Percentiles rank a stretch among this genome's conserved stretches.
These are phyloP conservation scores for Andrena trimmerana DNA, from an alignment of 2,888 invertebrate genomes.

Conservation along the genomic window DNA sequence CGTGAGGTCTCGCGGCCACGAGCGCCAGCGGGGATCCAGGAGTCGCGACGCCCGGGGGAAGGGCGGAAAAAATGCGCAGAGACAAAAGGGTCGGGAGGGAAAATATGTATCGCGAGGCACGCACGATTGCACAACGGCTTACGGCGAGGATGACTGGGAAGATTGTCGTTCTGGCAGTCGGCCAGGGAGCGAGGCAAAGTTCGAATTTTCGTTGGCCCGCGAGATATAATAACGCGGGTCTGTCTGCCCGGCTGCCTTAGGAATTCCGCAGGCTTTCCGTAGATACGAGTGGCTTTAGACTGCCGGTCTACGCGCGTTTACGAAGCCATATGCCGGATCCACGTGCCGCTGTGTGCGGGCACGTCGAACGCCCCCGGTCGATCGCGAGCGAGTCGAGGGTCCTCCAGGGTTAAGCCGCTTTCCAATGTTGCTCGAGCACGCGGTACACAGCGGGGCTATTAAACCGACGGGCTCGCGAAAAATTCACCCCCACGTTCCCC, in stretches of 20 bases:
- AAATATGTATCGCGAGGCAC: constrained; percentile 64
- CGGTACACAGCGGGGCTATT: constrained; percentile 61
- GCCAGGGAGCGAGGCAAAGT: constrained; percentile 66
- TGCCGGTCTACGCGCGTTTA: constrained; percentile 19
- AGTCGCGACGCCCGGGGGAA: not conserved
- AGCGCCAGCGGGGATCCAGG: not conserved
- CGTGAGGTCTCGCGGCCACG: constrained; percentile 7
- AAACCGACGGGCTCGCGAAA: constrained; percentile 63
- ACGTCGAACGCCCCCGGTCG: constrained; percentile 62
- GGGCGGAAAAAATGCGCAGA: not conserved
- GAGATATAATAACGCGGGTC: constrained; percentile 67
- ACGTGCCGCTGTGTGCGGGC: constrained; percentile 24
- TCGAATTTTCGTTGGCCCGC: constrained; percentile 61
- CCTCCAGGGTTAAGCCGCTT: constrained; percentile 73
- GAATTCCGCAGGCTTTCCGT: constrained; percentile 62
- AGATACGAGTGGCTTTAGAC: constrained; percentile 41
- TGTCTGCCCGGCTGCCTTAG: constrained; percentile 45
- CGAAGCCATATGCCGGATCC: constrained; percentile 29
- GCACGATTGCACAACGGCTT: constrained; percentile 75
- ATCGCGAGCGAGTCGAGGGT: constrained; percentile 69
- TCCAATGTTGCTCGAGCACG: constrained; percentile 68
- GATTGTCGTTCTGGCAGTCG: constrained; percentile 62
- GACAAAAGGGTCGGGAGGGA: constrained; percentile 31
- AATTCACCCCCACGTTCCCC: constrained; percentile 29
- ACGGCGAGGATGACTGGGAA: constrained; percentile 64